Conservation (phyloP, 2,113 vertebrate species). For the Dendropsophus ebraccatus region DNA sequence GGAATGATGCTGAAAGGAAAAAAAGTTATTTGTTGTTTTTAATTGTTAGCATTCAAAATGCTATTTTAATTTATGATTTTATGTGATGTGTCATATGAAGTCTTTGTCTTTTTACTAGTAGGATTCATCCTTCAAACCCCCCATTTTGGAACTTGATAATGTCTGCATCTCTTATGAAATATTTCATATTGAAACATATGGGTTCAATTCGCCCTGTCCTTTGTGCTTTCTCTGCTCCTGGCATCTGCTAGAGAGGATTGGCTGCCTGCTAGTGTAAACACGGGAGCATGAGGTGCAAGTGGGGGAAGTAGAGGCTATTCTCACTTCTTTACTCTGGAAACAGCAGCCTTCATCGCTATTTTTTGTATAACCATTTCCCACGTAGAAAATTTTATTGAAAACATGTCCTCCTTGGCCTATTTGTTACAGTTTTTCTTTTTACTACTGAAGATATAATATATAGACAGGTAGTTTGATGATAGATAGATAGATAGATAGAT, state of each 20-base stretch:
- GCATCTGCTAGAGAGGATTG: neutral
- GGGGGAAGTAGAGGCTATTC: neutral
- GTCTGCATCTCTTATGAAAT: neutral
- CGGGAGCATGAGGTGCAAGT: neutral
- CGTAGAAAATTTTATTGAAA: neutral
- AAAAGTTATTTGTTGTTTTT: too few relatives aligned
- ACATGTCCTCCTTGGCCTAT: neutral
- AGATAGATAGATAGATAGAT: neutral
- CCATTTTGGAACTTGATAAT: conserved; percentile 6
- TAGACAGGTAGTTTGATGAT: too few relatives aligned
- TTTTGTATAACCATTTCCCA: neutral
- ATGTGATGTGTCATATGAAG: too few relatives aligned
- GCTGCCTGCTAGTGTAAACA: conserved; percentile 17
- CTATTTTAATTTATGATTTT: too few relatives aligned
- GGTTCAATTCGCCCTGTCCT: neutral
- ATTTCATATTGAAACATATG: conserved; percentile 10
- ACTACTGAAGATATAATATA: neutral
- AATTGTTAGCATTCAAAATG: too few relatives aligned
- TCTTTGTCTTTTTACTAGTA: neutral
- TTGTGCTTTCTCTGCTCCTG: conserved; percentile 6
- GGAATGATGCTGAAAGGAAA: too few relatives aligned
- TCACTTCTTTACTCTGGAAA: neutral
- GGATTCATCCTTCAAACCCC: neutral
- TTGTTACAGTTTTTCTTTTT: neutral
- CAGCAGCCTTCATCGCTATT: neutral